Conservation (phyloP, 53 echinoderm and acorn worm species). For the Pentamera pediparva region DNA sequence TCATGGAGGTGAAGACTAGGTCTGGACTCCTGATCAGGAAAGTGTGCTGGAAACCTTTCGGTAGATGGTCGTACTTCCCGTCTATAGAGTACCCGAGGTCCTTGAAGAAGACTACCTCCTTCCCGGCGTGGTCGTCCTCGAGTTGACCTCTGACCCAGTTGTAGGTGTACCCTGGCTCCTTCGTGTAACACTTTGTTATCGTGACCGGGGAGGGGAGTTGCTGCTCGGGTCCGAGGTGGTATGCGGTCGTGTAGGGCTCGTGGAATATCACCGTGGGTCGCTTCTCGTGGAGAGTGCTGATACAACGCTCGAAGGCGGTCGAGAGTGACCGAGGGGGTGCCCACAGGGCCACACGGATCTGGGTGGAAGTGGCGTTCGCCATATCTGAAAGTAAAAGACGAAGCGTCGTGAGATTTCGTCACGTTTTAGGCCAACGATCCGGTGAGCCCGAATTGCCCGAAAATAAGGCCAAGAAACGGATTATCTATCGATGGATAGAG, state of each 20-base stretch:
- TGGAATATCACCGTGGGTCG: conserved; percentile 55
- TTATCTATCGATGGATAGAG: too few species aligned
- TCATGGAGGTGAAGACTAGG: conserved; percentile 70
- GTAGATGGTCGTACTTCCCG: conserved; percentile 65
- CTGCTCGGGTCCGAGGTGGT: conserved; percentile 79
- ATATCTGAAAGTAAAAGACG: neutral
- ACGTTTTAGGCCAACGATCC: too few species aligned
- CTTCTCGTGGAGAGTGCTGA: conserved; percentile 55
- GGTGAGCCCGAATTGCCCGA: too few species aligned
- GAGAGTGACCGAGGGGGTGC: conserved; percentile 88
- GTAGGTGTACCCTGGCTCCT: conserved; percentile 53
- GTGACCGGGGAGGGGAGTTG: conserved; percentile 40
- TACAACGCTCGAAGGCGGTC: conserved; percentile 94
- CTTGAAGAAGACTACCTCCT: conserved; percentile 71
- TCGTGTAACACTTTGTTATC: conserved; percentile 37
- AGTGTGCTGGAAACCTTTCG: conserved; percentile 78
- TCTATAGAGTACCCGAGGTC: conserved; percentile 77
- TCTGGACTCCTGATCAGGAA: conserved; percentile 87
- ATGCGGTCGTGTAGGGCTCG: conserved; percentile 77
- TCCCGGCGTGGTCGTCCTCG: conserved; percentile 47
- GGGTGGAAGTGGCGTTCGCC: too few species aligned
- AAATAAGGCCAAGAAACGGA: too few species aligned
- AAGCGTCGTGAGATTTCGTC: too few species aligned
- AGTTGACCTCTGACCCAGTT: conserved; percentile 62
- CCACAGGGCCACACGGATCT: conserved; percentile 76